These are phyloP conservation scores for Sceloporus undulatus DNA, from an alignment of 2,113 vertebrate species.

Conservation along the genomic window DNA sequence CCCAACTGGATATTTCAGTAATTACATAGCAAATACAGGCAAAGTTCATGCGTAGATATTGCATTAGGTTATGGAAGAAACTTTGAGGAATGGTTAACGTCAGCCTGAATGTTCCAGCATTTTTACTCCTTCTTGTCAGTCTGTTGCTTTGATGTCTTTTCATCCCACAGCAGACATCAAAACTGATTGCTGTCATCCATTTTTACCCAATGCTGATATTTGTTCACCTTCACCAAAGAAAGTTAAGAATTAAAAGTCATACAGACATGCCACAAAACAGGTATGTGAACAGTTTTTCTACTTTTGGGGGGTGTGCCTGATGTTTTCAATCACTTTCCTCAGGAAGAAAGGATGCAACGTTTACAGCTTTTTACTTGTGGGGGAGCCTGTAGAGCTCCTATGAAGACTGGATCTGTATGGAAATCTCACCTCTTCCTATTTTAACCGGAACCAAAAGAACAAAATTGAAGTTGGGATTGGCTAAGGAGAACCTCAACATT, in stretches of 20 bases:
- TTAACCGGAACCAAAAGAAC: neutral
- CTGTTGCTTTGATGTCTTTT: neutral
- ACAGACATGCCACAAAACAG: neutral
- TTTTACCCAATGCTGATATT: neutral
- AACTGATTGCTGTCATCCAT: neutral
- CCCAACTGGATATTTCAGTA: conserved; percentile 12
- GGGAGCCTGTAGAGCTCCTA: neutral
- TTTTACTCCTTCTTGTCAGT: neutral
- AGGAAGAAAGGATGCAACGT: neutral
- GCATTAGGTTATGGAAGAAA: conserved; percentile 19
- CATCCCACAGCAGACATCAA: neutral
- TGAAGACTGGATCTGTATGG: neutral
- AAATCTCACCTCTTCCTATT: neutral
- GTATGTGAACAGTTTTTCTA: neutral
- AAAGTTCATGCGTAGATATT: conserved; percentile 20
- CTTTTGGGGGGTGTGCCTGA: neutral
- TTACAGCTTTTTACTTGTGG: neutral
- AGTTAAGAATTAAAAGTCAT: neutral
- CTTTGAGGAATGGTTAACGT: neutral
- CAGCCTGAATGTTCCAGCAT: neutral
- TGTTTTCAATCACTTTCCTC: neutral
- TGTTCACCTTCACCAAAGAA: neutral
- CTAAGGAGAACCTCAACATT: neutral
- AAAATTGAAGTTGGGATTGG: neutral
- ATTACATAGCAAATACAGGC: conserved; percentile 28